Evolutionary conservation across 2,888 invertebrate species (phyloP), one percentile per base, ranked within the genome.

Genomic region (Dicyrtoma fusca): DNA sequence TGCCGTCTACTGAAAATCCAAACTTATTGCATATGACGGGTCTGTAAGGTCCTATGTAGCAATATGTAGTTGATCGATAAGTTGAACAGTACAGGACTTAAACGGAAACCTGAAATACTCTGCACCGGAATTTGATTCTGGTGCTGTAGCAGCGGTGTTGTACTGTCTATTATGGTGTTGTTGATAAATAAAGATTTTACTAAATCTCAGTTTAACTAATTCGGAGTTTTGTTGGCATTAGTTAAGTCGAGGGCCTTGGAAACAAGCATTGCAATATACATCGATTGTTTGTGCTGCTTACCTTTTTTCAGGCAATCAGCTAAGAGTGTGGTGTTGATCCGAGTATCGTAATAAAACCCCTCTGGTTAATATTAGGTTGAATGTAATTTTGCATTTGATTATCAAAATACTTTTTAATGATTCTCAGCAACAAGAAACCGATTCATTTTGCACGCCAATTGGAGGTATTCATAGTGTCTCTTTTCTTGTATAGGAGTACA

Each of bases 271-370:
- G 13, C 34, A 2, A 45, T 19, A 21, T 19, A 13, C 19, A 63
- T 3, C 4, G 11, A 19, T 10, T 19, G n/a, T 63, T 63, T 63
- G 3, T 42, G 10, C 6, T n/a, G 4, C 23, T 63, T 63, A 13
- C 26, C 63, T n/a, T 44, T 63, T 21, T 44, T 44, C 3, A 63
- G 34, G 8, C 14, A 34, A 3, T 6, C 63, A 42, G 13, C 19
- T 2, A 63, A 2, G 5, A 63, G 5, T 44, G 49, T 23, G n/a
- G 65, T 51, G n/a, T 65, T 65, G n/a, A 65, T 65, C 65, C 65
- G 4, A 51, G 65, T 4, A 3, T 25, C 1, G 4, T 51, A 10
- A n/a, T 49, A 47, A 65, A 65, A 23, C 65, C 65, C 17, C 47
- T 21, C 49, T 65, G 65, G n/a, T 65, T 42, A 19, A 14, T 4